These are phyloP conservation scores for Enteromius afrohamiltoni DNA, from an alignment of 2,797 vertebrate genomes.

Conservation along the genomic window DNA sequence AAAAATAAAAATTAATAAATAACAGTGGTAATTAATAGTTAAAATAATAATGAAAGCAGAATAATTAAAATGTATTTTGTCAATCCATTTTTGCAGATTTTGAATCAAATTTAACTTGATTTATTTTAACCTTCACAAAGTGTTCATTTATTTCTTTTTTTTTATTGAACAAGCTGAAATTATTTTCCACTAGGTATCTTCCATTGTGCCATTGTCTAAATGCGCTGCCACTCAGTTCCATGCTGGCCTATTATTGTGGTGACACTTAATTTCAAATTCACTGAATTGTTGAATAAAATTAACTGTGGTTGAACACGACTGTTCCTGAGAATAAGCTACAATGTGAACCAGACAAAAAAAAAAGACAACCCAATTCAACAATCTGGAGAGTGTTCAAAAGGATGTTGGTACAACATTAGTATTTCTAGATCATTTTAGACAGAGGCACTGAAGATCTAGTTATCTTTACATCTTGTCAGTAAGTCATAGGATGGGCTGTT, in stretches of 20 bases:
- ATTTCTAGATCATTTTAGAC: neutral
- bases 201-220: neutral
- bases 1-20: neutral
- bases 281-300: neutral
- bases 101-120: neutral
- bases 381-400: neutral
- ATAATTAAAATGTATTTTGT: neutral
- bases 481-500: neutral
- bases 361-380: neutral
- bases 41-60: neutral
- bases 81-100: neutral
- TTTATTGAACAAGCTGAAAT: neutral
- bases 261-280: neutral
- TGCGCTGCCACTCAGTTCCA: neutral
- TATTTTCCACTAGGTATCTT: neutral
- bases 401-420: slow-evolving; percentile 12
- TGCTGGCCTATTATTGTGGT: neutral
- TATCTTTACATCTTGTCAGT: neutral
- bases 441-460: neutral
- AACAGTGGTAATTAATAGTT: neutral
- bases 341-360: slow-evolving; percentile 5
- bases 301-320: neutral
- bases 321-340: neutral
- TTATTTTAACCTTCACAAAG: neutral
- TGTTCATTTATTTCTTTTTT: neutral